Evolutionary conservation across 2,888 invertebrate genomes (phyloP).

Genomic region (Embidobia sp.): DNA sequence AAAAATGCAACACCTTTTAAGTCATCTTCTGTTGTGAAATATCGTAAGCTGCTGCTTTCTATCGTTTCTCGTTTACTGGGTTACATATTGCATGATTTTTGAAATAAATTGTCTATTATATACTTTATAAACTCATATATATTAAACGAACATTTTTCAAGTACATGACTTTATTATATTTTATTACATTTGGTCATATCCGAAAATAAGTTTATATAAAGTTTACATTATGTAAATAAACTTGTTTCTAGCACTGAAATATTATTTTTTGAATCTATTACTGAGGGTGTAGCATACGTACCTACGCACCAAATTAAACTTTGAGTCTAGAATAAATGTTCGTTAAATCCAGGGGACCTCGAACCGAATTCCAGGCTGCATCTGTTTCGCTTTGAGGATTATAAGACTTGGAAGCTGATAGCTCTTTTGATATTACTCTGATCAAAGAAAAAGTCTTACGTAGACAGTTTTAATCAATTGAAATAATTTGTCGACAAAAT

Average conservation of each 20-base stretch:
- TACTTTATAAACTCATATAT: too few species aligned
- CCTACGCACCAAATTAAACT: conserved; percentile 26
- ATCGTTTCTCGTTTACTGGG: conserved; percentile 23
- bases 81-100: conserved; percentile 18
- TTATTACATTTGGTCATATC: too few species aligned
- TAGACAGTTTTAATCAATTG: conserved; percentile 36
- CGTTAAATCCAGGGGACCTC: conserved; percentile 44
- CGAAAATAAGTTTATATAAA: too few species aligned
- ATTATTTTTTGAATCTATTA: too few species aligned
- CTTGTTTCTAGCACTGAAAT: too few species aligned
- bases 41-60: conserved; percentile 21
- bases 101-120: conserved; percentile 6
- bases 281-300: too few species aligned
- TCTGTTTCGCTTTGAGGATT: conserved; percentile 53
- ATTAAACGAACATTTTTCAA: too few species aligned
- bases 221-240: too few species aligned
- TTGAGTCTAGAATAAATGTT: conserved; percentile 48
- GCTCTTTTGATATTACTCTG: conserved; percentile 40
- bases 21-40: conserved; percentile 23
- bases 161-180: too few species aligned
- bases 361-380: conserved; percentile 44
- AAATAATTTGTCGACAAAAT: conserved; percentile 22
- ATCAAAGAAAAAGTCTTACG: conserved; percentile 32
- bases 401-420: conserved; percentile 44
- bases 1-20: conserved; percentile 40